These are phyloP conservation scores for Stomatorhinus ivindoensis DNA, from an alignment of 2,113 vertebrate species.

Conservation along the genomic window DNA sequence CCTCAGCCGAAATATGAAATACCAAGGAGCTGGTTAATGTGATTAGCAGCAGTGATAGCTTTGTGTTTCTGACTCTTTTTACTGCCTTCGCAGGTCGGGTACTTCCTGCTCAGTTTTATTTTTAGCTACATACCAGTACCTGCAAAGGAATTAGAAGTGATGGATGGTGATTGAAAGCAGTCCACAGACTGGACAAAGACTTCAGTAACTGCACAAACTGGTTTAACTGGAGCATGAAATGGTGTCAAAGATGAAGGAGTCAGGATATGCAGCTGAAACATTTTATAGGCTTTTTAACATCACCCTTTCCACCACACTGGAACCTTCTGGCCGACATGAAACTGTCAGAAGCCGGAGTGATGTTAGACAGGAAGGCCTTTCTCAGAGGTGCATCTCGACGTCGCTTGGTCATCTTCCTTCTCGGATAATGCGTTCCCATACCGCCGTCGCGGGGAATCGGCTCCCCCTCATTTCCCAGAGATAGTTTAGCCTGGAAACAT, in stretches of 20 bases:
- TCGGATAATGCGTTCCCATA: background rate
- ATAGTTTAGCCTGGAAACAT: background rate
- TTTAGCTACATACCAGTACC: background rate
- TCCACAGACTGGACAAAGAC: background rate
- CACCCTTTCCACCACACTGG: background rate
- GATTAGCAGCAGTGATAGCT: background rate
- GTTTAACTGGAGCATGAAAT: background rate
- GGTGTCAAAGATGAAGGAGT: slow-evolving; percentile 1
- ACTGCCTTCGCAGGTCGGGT: background rate
- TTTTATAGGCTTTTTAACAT: background rate
- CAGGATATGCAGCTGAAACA: background rate
- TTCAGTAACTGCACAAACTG: background rate
- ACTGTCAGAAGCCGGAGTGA: background rate
- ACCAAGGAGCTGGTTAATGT: slow-evolving; percentile 16
- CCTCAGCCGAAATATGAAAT: slow-evolving; percentile 24
- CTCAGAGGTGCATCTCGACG: background rate
- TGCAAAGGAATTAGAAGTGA: background rate
- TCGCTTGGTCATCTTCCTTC: background rate
- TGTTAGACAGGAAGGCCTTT: background rate
- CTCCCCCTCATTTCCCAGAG: background rate
- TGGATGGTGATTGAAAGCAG: background rate
- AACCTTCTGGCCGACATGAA: background rate
- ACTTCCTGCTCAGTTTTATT: background rate
- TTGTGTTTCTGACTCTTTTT: background rate
- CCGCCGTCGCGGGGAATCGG: background rate